A percentile compares a stretch with the other conserved stretches of the same genome.
Conservation (phyloP, 2,113 vertebrate species). For the Tragelaphus strepsiceros region DNA sequence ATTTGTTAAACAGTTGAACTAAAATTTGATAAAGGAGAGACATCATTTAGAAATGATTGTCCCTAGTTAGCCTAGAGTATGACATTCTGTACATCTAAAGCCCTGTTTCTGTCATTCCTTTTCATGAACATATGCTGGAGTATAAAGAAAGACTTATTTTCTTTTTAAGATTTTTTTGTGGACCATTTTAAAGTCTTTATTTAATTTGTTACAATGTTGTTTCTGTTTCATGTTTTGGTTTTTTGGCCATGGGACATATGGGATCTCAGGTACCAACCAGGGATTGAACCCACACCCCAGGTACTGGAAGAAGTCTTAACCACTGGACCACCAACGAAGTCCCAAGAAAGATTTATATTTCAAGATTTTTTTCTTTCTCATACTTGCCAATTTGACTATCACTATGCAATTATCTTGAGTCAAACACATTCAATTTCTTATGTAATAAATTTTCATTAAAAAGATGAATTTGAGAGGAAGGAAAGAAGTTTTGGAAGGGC, state of each 20-base stretch:
- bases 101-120: not conserved
- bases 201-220: not conserved
- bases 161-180: not conserved
- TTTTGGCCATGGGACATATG: not conserved
- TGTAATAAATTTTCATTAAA: slow-evolving; percentile 29
- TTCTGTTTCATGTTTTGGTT: not conserved
- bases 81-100: not conserved
- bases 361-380: not conserved
- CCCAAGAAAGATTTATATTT: slow-evolving; percentile 1
- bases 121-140: not conserved
- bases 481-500: not conserved
- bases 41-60: not conserved
- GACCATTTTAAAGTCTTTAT: not conserved
- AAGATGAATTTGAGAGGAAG: slow-evolving; percentile 44
- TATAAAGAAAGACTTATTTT: not conserved
- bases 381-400: slow-evolving; percentile 3
- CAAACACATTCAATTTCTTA: not conserved
- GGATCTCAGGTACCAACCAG: not conserved
- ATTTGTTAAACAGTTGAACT: slow-evolving; percentile 21
- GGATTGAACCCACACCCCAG: not conserved
- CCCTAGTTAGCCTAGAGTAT: not conserved
- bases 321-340: not conserved
- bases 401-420: not conserved
- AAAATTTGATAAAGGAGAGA: not conserved
- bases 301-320: not conserved